These are phyloP conservation scores for Apamea epomidion DNA, from an alignment of 2,888 invertebrate species.

Conservation along the genomic window DNA sequence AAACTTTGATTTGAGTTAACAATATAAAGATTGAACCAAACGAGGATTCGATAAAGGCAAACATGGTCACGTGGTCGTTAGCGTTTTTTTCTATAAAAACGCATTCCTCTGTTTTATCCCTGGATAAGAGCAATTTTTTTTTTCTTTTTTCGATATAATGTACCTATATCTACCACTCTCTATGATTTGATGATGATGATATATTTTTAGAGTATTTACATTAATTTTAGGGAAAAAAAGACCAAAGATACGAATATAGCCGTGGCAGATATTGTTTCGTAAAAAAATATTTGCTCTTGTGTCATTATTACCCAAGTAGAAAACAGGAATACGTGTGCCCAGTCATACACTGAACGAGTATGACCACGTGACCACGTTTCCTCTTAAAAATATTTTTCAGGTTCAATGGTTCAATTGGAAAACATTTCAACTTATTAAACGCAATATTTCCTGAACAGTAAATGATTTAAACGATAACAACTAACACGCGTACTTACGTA, in stretches of 20 bases:
- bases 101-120: neutral
- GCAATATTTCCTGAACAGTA: slow-evolving; percentile 26
- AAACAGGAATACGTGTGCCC: neutral
- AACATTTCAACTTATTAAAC: slow-evolving; percentile 8
- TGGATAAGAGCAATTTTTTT: neutral
- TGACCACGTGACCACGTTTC: neutral
- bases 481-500: slow-evolving; percentile 4
- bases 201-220: neutral
- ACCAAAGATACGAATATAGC: neutral
- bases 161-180: neutral
- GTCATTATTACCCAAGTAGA: neutral
- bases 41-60: neutral
- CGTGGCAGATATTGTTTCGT: neutral
- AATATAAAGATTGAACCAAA: neutral
- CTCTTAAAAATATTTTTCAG: slow-evolving; percentile 6
- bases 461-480: slow-evolving; percentile 27
- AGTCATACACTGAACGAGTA: neutral
- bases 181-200: neutral
- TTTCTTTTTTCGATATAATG: neutral
- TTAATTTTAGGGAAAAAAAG: neutral
- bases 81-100: neutral
- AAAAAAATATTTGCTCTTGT: neutral
- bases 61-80: neutral
- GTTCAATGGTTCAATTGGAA: slow-evolving; percentile 34
- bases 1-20: neutral